These are phyloP conservation scores for Sakesphorus luctuosus DNA, from an alignment of 2,113 vertebrate genomes.

Conservation along the genomic window DNA sequence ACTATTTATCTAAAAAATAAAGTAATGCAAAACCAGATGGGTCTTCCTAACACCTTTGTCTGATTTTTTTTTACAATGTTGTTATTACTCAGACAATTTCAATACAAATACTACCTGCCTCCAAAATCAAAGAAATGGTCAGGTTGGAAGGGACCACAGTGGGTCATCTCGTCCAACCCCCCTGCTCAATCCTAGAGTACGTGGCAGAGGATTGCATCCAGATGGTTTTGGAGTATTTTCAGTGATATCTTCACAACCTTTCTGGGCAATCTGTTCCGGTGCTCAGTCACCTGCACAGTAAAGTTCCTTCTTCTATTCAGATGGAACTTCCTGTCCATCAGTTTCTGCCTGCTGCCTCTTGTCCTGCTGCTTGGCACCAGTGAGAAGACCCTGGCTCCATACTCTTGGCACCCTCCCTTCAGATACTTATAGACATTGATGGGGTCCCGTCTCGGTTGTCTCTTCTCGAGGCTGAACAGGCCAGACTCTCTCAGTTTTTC, in stretches of 20 bases:
- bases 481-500: not conserved
- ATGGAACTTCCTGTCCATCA: not conserved
- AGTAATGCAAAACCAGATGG: not conserved
- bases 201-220: not conserved
- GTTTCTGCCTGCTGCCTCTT: not conserved
- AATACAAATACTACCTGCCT: not conserved
- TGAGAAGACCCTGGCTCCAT: not conserved
- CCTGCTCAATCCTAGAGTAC: not conserved
- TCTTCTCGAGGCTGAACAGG: not conserved
- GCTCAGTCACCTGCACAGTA: not conserved
- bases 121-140: not conserved
- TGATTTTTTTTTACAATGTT: not conserved
- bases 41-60: not conserved
- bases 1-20: not conserved
- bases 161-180: not conserved
- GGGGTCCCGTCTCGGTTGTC: not conserved
- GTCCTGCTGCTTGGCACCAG: not conserved
- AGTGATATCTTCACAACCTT: too few relatives aligned
- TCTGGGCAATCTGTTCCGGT: not conserved
- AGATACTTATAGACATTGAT: not conserved
- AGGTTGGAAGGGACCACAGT: not conserved
- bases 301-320: not conserved
- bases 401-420: not conserved
- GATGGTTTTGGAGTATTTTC: rapidly evolving
- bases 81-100: not conserved